Base-by-base conservation (phyloP, 2,113 vertebrate species). In the Oreochromis spilurus region DNA sequence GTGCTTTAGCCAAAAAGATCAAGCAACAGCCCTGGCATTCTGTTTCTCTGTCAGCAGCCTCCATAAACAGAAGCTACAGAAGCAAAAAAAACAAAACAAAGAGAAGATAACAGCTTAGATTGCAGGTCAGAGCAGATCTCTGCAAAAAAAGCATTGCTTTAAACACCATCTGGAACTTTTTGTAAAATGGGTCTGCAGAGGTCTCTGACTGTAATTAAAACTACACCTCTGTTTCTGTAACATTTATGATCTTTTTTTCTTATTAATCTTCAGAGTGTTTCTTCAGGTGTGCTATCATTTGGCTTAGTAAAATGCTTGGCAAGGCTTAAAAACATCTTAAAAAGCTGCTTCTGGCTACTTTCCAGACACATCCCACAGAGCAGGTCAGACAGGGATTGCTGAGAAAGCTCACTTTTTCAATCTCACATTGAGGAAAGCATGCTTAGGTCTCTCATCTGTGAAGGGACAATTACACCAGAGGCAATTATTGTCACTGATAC, bases 401-500 rank as follows among this genome's bases (percentile, higher is more conserved):
- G 72, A 84, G 82, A 77, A 88, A 54, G 79, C 85, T 86, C 57
- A 62, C 86, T 86, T 87, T 92, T 92, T 84, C 81, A 84, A 55
- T 91, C 83, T 79, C 84, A 55, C 77, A 53, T 57, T 81, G 67
- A 85, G 77, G 45, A 77, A 81, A 84, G 85, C 85, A 82, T 54
- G 92, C 90, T 90, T 88, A 88, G 86, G 91, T 88, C 91, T 91
- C 87, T 91, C 87, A 89, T 93, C 91, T 93, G 91, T 95, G 91
- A 96, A 94, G 86, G 91, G 87, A 94, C 93, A 93, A 94, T 95
- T 96, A 95, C 87, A 93, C 89, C 86, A 81, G 88, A 92, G 83
- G 85, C 94, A 96, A 94, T 96, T 96, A 95, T 94, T 92, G 94
- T 89, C 93, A 94, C 83, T 86, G 92, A 95, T 92, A 94, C 91